Evolutionary conservation across 2,113 vertebrate genomes (phyloP).

Genomic region (Chamaea fasciata): DNA sequence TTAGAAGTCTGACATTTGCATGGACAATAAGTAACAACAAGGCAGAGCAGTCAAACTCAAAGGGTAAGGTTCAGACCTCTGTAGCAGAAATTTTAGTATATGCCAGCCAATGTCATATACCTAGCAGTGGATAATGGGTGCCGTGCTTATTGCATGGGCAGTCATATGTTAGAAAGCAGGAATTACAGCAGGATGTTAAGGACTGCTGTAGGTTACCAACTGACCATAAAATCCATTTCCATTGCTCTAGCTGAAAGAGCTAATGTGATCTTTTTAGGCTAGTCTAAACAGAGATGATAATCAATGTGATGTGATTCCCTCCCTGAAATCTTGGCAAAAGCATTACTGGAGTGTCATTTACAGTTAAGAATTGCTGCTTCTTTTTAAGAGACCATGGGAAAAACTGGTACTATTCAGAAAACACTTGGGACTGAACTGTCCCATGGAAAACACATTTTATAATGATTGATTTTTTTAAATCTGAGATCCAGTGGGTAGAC

Average conservation of each 20-base stretch:
- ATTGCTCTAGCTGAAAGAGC: not conserved
- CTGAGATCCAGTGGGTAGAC: not conserved
- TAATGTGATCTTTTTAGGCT: not conserved
- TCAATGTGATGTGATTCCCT: not conserved
- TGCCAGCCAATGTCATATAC: rapidly evolving
- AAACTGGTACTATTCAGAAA: not conserved
- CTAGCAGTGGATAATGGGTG: not conserved
- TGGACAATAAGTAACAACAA: not conserved
- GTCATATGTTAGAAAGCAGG: not conserved
- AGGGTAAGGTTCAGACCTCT: not conserved
- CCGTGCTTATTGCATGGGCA: not conserved
- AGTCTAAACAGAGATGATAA: not conserved
- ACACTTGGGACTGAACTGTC: not conserved
- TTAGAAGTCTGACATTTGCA: not conserved
- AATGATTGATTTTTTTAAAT: not conserved
- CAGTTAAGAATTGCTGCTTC: not conserved
- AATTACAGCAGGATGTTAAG: not conserved
- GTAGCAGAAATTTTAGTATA: not conserved
- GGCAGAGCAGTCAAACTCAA: not conserved
- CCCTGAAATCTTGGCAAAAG: not conserved
- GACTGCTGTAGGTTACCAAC: not conserved
- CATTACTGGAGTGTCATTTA: not conserved
- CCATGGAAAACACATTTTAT: not conserved
- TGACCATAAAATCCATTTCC: not conserved
- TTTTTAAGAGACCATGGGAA: not conserved